These are phyloP conservation scores for Diprion similis DNA, from an alignment of 1,140 invertebrate genomes.

Conservation along the genomic window DNA sequence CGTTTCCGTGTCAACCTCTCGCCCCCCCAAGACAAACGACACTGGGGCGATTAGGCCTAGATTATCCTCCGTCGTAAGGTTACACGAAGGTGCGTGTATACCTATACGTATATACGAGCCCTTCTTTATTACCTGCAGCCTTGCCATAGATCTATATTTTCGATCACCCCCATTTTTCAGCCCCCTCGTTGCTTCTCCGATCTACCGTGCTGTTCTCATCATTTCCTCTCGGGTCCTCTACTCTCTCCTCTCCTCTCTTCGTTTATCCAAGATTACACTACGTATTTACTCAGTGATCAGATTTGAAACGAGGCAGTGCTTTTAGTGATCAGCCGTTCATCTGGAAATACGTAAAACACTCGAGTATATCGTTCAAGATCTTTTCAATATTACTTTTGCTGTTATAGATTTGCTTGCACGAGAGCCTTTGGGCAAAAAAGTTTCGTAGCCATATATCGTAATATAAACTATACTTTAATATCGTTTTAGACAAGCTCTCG, in stretches of 20 bases:
- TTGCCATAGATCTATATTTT: not conserved
- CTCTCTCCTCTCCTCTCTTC: not conserved
- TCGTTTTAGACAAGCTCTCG: too few relatives aligned
- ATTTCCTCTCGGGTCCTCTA: not conserved
- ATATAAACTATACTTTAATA: too few relatives aligned
- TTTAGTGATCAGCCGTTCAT: not conserved
- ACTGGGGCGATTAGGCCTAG: constrained; percentile 6
- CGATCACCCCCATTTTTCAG: not conserved
- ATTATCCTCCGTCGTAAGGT: constrained; percentile 2
- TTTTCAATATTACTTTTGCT: too few relatives aligned
- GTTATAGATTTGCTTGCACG: too few relatives aligned
- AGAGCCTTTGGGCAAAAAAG: too few relatives aligned
- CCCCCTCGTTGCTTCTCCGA: not conserved
- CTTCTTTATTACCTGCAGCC: not conserved
- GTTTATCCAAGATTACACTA: not conserved
- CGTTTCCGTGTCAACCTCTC: too few relatives aligned
- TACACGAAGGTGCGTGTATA: not conserved
- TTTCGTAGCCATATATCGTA: too few relatives aligned
- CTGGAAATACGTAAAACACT: not conserved
- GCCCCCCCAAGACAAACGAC: not conserved
- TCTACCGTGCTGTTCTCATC: not conserved
- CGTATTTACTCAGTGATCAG: not conserved
- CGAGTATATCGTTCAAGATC: too few relatives aligned
- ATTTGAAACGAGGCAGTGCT: not conserved
- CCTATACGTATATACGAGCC: not conserved